Base-by-base conservation (phyloP, 2,888 invertebrate species). In the Pterobdella sp. region DNA sequence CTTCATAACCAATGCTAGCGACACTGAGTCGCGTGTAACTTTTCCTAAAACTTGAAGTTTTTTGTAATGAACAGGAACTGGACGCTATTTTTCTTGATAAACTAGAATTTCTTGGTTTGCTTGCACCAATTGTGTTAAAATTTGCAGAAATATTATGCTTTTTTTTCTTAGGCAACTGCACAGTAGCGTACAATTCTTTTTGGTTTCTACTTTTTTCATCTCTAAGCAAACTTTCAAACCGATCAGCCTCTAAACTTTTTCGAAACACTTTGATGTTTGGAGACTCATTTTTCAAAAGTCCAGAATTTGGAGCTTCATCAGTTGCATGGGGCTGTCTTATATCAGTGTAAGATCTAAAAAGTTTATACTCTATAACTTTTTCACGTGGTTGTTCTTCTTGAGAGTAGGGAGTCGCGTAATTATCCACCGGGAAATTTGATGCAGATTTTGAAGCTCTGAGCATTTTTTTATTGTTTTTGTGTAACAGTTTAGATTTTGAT, bases 291-390 rank as follows among this genome's bases (percentile, higher is more conserved):
- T 56, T 56, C n/a, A 3, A 26, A n/a, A n/a, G n/a, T n/a, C n/a
- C n/a, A 7, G 60, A 26, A 4, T 4, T 14, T 56, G 60, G 60
- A 4, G 7, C n/a, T 22, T 56, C 10, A 3, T 56, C 60, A 3
- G 60, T 3, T 4, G 7, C 26, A 26, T 22, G 18, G 7, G 60
- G n/a, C 26, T 56, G 60, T 56, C 60, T 4, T 22, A 56, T 56
- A 22, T 56, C 60, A 22, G n/a, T 56, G 60, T 56, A 56, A 26
- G 60, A 56, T n/a, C n/a, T 4, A 22, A 26, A 56, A 4, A 56
- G 60, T 56, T 56, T 56, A n/a, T 56, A 56, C 60, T 56, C 60
- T 4, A 56, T 56, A 26, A 56, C 60, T 18, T 22, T 56, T 4
- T 56, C 60, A 14, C 3, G 60, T 22, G 7, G 7, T 3, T 4